Evolutionary conservation across 1,140 invertebrate genomes (phyloP).

Genomic region (Radopholus similis): DNA sequence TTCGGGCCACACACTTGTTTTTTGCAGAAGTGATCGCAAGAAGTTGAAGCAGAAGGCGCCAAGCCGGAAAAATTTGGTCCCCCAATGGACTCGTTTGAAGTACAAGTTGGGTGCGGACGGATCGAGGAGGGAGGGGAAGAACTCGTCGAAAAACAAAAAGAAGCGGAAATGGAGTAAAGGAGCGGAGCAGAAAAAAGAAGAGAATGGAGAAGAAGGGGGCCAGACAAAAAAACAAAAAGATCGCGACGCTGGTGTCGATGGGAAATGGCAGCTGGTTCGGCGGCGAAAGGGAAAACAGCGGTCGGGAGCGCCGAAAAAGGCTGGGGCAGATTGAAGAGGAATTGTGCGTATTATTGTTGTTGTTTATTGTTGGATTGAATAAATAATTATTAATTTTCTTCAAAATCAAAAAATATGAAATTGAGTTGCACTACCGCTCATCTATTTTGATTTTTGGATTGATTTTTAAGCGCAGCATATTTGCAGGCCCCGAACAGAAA

Average conservation of each 20-base stretch:
- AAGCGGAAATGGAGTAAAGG: neutral
- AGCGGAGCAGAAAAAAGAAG: neutral
- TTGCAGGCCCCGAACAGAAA: no score
- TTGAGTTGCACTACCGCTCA: no score
- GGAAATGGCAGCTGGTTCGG: neutral
- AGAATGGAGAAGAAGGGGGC: neutral
- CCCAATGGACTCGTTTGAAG: conserved; percentile 2
- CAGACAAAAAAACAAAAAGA: neutral
- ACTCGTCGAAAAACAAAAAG: neutral
- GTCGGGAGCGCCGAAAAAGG: no score
- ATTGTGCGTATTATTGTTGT: no score
- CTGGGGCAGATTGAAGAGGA: no score
- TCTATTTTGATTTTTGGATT: no score
- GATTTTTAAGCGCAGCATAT: no score
- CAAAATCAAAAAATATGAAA: no score
- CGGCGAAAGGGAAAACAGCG: no score
- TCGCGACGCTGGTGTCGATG: neutral
- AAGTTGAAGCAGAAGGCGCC: conserved; percentile 11
- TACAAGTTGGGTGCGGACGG: neutral
- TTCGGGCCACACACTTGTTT: no score
- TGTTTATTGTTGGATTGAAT: no score
- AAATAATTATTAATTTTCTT: no score
- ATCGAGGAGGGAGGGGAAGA: neutral
- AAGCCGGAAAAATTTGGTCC: conserved; percentile 14
- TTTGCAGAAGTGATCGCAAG: conserved; percentile 3